Percentiles rank a stretch among this genome's conserved stretches.
These are phyloP conservation scores for Amblyjoppa fuscipennis DNA, from an alignment of 2,888 invertebrate genomes.

Conservation along the genomic window DNA sequence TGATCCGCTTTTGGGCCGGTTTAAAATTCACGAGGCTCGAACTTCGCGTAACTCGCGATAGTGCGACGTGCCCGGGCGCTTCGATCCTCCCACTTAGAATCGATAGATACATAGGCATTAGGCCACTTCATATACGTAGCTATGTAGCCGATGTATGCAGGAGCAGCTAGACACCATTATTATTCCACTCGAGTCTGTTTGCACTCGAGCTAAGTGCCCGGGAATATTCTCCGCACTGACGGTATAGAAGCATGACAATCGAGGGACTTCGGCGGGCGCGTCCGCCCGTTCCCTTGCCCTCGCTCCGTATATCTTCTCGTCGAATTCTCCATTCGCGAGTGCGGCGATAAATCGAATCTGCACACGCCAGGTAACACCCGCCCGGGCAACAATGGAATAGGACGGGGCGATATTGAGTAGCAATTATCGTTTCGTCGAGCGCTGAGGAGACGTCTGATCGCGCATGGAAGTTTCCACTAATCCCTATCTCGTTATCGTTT, in stretches of 20 bases:
- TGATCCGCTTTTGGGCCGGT: background rate
- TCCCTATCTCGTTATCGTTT: background rate
- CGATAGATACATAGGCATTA: slow-evolving; percentile 34
- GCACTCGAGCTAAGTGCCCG: slow-evolving; percentile 67
- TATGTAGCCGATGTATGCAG: slow-evolving; percentile 10
- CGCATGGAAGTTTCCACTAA: slow-evolving; percentile 18
- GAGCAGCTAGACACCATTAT: slow-evolving; percentile 57
- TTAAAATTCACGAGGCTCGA: background rate
- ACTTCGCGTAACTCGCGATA: background rate
- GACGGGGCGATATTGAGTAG: slow-evolving; percentile 25
- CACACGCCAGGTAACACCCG: background rate
- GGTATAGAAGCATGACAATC: slow-evolving; percentile 58
- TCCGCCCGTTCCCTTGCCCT: slow-evolving; percentile 1
- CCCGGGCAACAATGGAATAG: slow-evolving; percentile 21
- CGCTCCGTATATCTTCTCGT: slow-evolving; percentile 5
- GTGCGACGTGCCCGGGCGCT: background rate
- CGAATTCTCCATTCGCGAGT: background rate
- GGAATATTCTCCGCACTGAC: slow-evolving; percentile 58
- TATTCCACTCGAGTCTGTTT: slow-evolving; percentile 68
- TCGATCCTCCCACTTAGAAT: slow-evolving; percentile 14
- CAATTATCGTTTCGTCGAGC: slow-evolving; percentile 23
- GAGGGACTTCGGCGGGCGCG: background rate
- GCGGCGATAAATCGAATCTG: slow-evolving; percentile 20
- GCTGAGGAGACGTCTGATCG: slow-evolving; percentile 1
- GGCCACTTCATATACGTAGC: slow-evolving; percentile 13